Base-by-base conservation (phyloP, 2,888 invertebrate species). In the Epiblema foenella region DNA sequence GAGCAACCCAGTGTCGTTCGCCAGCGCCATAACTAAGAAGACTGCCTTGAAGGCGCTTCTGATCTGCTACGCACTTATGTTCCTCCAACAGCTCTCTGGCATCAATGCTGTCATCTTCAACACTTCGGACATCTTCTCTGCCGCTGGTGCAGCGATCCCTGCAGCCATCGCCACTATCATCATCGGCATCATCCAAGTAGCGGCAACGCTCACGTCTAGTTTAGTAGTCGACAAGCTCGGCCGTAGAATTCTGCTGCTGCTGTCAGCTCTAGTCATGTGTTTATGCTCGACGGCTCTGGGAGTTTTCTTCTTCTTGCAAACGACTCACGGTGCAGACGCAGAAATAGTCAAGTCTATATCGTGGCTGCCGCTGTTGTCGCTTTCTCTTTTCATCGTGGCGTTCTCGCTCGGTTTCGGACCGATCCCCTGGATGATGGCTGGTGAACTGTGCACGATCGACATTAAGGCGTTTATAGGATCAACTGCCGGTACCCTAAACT, bases 351-450 rank as follows among this genome's bases (percentile, higher is more conserved):
- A 84, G 0, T 81, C 89, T 17, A 91, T 97, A 9, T 94, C 95
- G 0, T 97, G 97, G 96, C 83, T 98, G 69, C 98, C 98, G 0
- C 88, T 98, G 7, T 79, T 95, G 1, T 95, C 96, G 33, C 87
- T 98, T 20, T 96, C 97, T 57, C 75, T 97, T 1, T 98, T 97
- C 86, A 96, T 98, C 20, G 87, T 97, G 20, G 95, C 97, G 56
- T 98, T 98, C 89, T 97, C 97, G 0, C 82, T 98, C 49, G 98
- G 98, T 60, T 96, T 96, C 79, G 98, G 98, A 0, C 98, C 98
- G 0, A 97, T 98, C 58, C 98, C 98, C 0, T 97, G 97, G 97
- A 94, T 98, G 94, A 96, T 97, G 94, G 91, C 93, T 2, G 95
- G 97, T 2, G 98, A 98, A 85, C 91, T 98, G 12, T 96, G 98